Percentiles rank a stretch among this genome's conserved stretches.
phyloP scores from a whole-genome alignment of 2,113 vertebrate species.

The Rutilus rutilus region DNA sequence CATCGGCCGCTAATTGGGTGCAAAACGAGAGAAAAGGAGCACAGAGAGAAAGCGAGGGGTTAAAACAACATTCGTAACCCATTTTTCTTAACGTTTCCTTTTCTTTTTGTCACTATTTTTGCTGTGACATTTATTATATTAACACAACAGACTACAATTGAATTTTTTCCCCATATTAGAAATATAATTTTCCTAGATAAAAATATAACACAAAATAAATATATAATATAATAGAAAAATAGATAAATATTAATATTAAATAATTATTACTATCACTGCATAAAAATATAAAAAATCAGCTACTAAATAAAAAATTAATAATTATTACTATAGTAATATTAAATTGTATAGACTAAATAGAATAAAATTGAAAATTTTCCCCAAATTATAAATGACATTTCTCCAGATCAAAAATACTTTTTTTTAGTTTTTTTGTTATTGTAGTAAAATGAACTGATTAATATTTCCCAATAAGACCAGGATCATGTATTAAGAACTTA shows the following conservation, averaged over 20 bases:
- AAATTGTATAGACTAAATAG: not conserved
- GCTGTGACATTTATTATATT: not conserved
- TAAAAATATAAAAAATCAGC: too few relatives aligned
- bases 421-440: not conserved
- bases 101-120: too few relatives aligned
- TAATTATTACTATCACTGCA: too few relatives aligned
- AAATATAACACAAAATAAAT: too few relatives aligned
- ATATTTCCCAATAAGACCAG: not conserved
- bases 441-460: not conserved
- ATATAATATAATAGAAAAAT: too few relatives aligned
- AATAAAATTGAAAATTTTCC: not conserved
- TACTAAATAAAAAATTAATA: too few relatives aligned
- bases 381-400: not conserved
- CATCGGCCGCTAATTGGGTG: constrained; percentile 7
- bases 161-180: not conserved
- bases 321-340: not conserved
- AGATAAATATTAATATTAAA: too few relatives aligned
- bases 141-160: not conserved
- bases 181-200: not conserved
- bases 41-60: not conserved
- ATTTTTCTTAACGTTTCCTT: too few relatives aligned
- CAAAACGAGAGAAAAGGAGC: not conserved
- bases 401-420: not conserved
- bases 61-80: not conserved
- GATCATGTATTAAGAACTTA: not conserved